These are phyloP conservation scores for Colius striatus DNA, from an alignment of 2,113 vertebrate species.

Conservation along the genomic window DNA sequence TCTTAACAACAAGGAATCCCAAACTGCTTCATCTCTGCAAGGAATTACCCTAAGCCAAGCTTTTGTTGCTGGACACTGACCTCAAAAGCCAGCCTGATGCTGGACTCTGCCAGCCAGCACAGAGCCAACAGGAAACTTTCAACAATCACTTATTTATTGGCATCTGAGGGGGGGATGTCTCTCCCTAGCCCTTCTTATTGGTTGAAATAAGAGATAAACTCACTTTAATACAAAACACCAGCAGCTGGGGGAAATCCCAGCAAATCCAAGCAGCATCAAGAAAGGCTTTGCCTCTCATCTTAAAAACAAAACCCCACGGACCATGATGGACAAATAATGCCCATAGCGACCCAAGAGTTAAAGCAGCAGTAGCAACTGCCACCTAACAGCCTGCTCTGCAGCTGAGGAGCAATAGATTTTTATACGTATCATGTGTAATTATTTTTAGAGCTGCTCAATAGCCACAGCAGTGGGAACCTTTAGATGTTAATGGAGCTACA, in stretches of 20 bases:
- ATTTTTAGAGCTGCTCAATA: conserved; percentile 42
- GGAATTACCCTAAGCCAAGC: not conserved
- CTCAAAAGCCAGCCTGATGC: not conserved
- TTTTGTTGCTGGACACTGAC: not conserved
- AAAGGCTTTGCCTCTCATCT: fast-evolving
- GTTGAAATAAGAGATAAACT: not conserved
- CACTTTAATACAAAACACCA: not conserved
- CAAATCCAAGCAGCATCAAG: not conserved
- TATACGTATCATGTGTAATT: not conserved
- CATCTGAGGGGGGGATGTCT: fast-evolving
- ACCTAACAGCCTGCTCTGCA: not conserved
- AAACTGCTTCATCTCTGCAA: not conserved
- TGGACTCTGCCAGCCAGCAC: not conserved
- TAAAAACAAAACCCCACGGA: not conserved
- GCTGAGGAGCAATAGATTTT: conserved; percentile 19
- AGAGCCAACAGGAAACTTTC: not conserved
- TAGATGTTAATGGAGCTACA: not conserved
- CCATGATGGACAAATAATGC: fast-evolving
- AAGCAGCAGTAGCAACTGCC: not conserved
- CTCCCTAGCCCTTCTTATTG: not conserved
- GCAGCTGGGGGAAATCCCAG: not conserved
- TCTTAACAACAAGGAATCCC: not conserved
- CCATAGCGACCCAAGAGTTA: not conserved
- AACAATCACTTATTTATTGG: fast-evolving
- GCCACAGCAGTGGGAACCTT: conserved; percentile 8